phyloP scores from a whole-genome alignment of 2,797 vertebrate species.

The Chloroceryle inda region DNA sequence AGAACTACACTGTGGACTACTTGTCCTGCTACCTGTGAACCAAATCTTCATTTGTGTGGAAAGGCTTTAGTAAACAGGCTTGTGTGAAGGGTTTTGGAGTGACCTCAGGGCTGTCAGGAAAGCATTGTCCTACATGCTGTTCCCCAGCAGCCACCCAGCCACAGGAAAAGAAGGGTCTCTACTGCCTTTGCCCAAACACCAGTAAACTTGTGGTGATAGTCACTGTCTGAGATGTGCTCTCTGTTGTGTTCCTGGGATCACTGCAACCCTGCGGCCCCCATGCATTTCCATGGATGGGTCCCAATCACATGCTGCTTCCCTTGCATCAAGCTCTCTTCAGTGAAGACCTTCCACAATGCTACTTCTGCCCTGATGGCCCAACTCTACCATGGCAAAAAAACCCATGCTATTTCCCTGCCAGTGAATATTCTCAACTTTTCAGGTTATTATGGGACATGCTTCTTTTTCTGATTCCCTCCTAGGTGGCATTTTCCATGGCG shows the following conservation, averaged over 20 bases:
- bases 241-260: background rate
- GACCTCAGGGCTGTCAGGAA: background rate
- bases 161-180: background rate
- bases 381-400: background rate
- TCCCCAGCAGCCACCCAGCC: fast-evolving
- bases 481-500: background rate
- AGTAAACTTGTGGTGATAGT: background rate
- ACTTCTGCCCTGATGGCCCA: background rate
- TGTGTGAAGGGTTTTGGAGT: background rate
- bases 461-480: background rate
- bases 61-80: background rate
- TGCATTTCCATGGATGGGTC: fast-evolving
- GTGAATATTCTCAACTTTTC: background rate
- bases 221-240: too few species aligned
- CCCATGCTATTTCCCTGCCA: background rate
- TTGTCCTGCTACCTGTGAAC: background rate
- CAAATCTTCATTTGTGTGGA: background rate
- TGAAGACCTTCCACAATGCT: background rate
- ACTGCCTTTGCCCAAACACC: background rate
- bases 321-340: background rate
- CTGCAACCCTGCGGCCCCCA: background rate
- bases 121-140: background rate
- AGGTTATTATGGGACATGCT: background rate
- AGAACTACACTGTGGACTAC: background rate
- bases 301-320: background rate